Percentiles rank a stretch among this genome's conserved stretches.
phyloP scores from a whole-genome alignment of 2,113 vertebrate genomes.

The Aleadryas rufinucha region DNA sequence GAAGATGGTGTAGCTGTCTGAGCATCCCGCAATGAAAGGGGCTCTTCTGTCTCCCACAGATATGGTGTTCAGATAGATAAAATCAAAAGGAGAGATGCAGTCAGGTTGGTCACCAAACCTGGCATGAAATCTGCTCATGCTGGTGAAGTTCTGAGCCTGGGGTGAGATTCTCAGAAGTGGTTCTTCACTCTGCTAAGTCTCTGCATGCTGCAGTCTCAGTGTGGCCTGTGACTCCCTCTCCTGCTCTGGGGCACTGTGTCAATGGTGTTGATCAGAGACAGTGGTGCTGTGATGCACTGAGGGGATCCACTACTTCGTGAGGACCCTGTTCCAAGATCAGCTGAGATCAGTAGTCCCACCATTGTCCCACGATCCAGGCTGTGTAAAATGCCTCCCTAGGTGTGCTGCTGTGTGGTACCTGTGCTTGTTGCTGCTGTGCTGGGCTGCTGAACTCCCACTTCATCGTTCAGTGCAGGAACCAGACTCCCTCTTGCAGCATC shows the following conservation, averaged over 20 bases:
- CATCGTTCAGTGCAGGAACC: fast-evolving
- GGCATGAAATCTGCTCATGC: background rate
- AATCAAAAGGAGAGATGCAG: background rate
- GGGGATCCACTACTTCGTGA: background rate
- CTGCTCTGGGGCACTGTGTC: background rate
- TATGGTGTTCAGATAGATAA: background rate
- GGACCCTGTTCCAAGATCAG: background rate
- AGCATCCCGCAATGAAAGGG: background rate
- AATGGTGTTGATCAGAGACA: background rate
- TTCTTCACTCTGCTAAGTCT: background rate
- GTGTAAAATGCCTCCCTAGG: background rate
- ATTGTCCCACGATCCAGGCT: background rate
- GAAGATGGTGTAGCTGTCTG: background rate
- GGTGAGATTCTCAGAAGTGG: background rate
- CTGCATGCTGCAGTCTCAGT: background rate
- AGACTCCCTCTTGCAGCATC: background rate
- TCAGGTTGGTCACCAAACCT: background rate
- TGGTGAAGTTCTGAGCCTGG: background rate
- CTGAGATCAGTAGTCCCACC: background rate
- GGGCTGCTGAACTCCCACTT: background rate
- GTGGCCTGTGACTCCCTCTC: background rate
- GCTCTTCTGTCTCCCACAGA: background rate
- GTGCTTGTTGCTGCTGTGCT: background rate
- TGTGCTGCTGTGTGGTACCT: background rate
- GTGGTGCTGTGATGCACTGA: background rate